Evolutionary conservation across 2,888 invertebrate species (phyloP).

Genomic region (Morinoia aosen): DNA sequence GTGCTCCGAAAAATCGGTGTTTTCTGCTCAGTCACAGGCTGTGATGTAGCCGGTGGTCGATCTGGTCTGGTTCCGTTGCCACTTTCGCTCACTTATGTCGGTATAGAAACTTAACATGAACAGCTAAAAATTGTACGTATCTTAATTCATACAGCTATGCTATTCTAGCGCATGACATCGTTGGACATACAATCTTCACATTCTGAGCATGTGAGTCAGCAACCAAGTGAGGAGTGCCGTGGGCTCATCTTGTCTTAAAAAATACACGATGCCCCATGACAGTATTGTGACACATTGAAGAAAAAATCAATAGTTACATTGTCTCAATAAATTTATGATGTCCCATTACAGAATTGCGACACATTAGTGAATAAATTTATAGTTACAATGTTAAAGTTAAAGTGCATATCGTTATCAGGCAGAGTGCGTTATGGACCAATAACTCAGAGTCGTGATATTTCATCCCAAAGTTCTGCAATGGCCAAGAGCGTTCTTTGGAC

Average conservation of each 20-base stretch:
- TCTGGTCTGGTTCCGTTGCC: neutral
- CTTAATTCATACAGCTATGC: no score
- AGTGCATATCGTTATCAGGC: no score
- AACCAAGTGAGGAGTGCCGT: neutral
- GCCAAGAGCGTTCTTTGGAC: no score
- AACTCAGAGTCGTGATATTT: no score
- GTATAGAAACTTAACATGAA: no score
- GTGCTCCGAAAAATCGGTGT: neutral
- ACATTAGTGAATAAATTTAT: neutral
- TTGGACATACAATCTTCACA: neutral
- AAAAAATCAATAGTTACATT: no score
- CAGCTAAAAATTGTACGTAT: no score
- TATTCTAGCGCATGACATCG: neutral
- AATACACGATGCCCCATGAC: neutral
- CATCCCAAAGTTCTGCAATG: no score
- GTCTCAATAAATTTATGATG: neutral
- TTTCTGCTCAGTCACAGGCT: neutral
- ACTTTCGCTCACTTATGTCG: no score
- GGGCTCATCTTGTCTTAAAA: neutral
- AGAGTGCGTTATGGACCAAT: no score
- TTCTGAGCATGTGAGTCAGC: neutral
- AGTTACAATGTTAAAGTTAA: neutral
- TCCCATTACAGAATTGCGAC: neutral
- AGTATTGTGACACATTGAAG: no score
- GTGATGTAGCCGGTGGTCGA: neutral